These are phyloP conservation scores for Halisarca cf. caerulea DNA, from an alignment of 37 sponge, comb jelly and placozoan genomes.

Conservation along the genomic window DNA sequence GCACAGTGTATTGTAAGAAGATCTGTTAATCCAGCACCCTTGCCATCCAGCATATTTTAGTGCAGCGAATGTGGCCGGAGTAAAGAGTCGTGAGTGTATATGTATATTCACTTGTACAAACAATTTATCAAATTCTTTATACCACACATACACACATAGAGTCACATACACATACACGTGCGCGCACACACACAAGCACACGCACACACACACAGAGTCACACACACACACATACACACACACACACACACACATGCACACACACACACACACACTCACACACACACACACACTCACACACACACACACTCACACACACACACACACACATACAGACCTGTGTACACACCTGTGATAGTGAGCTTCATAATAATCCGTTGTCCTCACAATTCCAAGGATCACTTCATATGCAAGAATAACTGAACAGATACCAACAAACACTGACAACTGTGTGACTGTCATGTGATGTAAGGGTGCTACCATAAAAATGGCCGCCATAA, in stretches of 20 bases:
- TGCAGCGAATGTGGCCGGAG: no score
- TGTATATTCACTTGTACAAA: no score
- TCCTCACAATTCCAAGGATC: slow-evolving; percentile 34
- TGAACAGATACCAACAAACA: not conserved
- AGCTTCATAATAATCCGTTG: slow-evolving; percentile 31
- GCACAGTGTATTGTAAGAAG: no score
- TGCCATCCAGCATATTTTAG: no score
- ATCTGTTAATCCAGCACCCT: no score
- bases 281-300: no score
- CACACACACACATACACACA: slow-evolving; percentile 4
- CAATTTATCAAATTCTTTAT: no score
- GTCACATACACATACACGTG: not conserved
- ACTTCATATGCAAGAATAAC: slow-evolving; percentile 4
- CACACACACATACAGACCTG: no score
- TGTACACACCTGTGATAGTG: not conserved
- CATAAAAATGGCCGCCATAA: slow-evolving; percentile 14
- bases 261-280: no score
- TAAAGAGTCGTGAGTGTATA: no score
- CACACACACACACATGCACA: no score
- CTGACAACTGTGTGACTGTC: not conserved
- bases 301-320: no score
- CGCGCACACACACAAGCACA: not conserved
- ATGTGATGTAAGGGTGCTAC: not conserved
- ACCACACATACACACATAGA: not conserved
- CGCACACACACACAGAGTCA: not conserved